Base-by-base conservation (phyloP, 2,888 invertebrate genomes). In the Pollenia griseotomentosa region DNA sequence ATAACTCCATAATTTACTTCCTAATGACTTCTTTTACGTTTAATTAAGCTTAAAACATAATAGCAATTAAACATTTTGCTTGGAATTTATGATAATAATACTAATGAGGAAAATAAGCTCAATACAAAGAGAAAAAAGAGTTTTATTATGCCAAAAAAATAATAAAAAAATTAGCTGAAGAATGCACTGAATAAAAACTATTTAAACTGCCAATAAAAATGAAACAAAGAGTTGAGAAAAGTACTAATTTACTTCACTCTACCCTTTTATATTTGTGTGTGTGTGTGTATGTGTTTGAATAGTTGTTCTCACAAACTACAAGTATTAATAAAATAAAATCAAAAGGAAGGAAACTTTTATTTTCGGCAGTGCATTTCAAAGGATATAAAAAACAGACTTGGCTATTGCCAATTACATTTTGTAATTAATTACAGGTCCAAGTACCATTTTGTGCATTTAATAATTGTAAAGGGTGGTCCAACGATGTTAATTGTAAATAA, bases 11-110 rank as follows among this genome's bases (percentile, higher is more conserved):
- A 51, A 71, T 57, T 71, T 73, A 51, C 51, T 59, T 78, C 19
- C 44, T 83, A 78, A 83, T 83, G 83, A 78, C 83, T 73, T 78
- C 70, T 77, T 77, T 71, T 71, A 70, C 70, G 70, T 78, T 83
- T 78, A 83, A 83, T 83, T 83, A 78, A 83, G 71, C 78, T 78
- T 23, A 44, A 78, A 83, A 78, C 23, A 73, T 78, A 65, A 73
- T 65, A 57, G 57, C 46, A 70, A 77, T 83, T 83, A 83, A 77
- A 71, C 55, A 65, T 77, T 83, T 77, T 65, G 63, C 19, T 78
- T 59, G 48, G 78, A 78, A 78, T 73, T 78, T 78, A 83, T 71
- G 65, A 83, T 83, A 68, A 73, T 66, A 71, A 71, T 51, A 74
- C 66, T 74, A 74, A 74, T 59, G 57, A 74, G 19, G 11, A 57